A percentile compares a stretch with the other conserved stretches of the same genome.
Evolutionary conservation across 2,888 invertebrate species (phyloP).

Genomic region (Saturnia japonica): DNA sequence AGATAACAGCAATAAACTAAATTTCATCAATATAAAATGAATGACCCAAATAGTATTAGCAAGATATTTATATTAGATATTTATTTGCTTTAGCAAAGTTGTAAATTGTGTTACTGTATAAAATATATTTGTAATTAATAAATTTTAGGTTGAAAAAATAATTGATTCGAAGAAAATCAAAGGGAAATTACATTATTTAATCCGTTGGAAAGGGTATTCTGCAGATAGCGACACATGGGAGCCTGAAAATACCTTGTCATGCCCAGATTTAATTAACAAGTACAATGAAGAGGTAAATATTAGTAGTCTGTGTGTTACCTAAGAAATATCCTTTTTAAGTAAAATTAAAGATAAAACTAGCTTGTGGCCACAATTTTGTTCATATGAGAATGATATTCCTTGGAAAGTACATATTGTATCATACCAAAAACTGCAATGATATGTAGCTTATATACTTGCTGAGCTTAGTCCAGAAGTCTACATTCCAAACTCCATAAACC

Average conservation of each 20-base stretch:
- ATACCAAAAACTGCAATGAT: too few relatives aligned
- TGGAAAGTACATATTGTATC: background rate
- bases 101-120: background rate
- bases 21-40: too few relatives aligned
- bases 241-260: conserved; percentile 86
- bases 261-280: conserved; percentile 84
- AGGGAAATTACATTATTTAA: conserved; percentile 85
- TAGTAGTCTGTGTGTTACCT: background rate
- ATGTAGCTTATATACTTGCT: too few relatives aligned
- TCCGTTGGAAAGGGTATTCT: conserved; percentile 90
- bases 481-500: background rate
- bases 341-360: background rate
- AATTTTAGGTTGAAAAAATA: conserved; percentile 85
- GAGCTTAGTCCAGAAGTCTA: background rate
- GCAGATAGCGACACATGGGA: conserved; percentile 89
- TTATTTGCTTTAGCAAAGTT: background rate
- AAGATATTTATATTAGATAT: too few relatives aligned
- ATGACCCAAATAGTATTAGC: too few relatives aligned
- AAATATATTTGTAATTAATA: conserved; percentile 14
- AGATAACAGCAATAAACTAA: too few relatives aligned
- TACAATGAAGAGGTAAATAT: conserved; percentile 65
- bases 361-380: background rate
- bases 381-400: background rate
- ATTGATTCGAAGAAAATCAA: conserved; percentile 86
- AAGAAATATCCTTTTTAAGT: background rate